A percentile compares a stretch with the other conserved stretches of the same genome.
These are phyloP conservation scores for Chrysaora quinquecirrha DNA, from an alignment of 30 jellyfish, hydroid and myxozoan genomes.

Conservation along the genomic window DNA sequence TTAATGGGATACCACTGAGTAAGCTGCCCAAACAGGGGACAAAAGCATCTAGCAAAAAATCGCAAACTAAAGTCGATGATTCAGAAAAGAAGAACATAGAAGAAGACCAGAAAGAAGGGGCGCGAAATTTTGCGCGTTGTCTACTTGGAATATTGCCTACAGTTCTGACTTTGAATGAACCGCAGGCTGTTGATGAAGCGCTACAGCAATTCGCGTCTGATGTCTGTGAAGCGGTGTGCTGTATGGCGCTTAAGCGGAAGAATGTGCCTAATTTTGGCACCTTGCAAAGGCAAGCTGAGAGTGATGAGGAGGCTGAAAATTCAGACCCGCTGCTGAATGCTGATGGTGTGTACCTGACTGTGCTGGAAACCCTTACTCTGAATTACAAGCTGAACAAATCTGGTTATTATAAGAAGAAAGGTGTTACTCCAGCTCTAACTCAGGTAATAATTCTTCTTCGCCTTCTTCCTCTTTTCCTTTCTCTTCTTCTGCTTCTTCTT, in stretches of 20 bases:
- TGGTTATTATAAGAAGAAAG: slow-evolving; percentile 79
- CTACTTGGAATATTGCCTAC: slow-evolving; percentile 92
- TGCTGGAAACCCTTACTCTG: slow-evolving; percentile 71
- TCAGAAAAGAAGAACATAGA: slow-evolving; percentile 76
- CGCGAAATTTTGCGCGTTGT: slow-evolving; percentile 96
- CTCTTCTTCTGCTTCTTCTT: too few relatives aligned
- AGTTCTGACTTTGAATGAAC: slow-evolving; percentile 84
- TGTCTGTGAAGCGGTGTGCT: slow-evolving; percentile 97
- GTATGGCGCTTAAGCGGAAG: slow-evolving; percentile 96
- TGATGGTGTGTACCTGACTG: slow-evolving; percentile 95
- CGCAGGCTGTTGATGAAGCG: slow-evolving; percentile 92
- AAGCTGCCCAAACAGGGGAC: slow-evolving; percentile 86
- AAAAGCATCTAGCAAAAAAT: slow-evolving; percentile 73
- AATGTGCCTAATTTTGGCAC: slow-evolving; percentile 98
- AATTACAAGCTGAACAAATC: slow-evolving; percentile 64
- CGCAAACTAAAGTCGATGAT: slow-evolving; percentile 60
- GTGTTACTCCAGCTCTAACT: slow-evolving; percentile 45
- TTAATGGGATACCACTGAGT: slow-evolving; percentile 97
- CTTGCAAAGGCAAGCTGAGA: slow-evolving; percentile 63
- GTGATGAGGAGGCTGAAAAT: slow-evolving; percentile 57
- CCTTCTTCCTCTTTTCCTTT: too few relatives aligned
- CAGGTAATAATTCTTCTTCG: too few relatives aligned
- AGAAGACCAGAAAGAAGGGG: slow-evolving; percentile 96
- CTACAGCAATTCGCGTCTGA: slow-evolving; percentile 98
- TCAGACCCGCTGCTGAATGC: slow-evolving; percentile 90